A percentile compares a stretch with the other conserved stretches of the same genome.
Evolutionary conservation across 2,888 invertebrate genomes (phyloP).

Genomic region (Nephrocerus scutellatus): DNA sequence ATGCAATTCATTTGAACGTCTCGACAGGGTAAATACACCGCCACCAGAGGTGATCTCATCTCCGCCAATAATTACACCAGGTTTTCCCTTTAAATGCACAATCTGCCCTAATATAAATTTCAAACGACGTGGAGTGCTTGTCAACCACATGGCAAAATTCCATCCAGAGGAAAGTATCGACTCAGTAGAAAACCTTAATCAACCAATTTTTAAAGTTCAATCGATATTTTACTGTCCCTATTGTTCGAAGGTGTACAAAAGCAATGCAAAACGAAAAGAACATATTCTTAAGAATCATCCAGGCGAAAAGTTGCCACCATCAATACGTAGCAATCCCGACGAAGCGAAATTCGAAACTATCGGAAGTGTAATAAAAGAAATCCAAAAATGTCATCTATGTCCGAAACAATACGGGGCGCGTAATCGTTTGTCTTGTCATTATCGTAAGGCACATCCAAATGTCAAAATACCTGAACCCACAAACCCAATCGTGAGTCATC

Average conservation of each 20-base stretch:
- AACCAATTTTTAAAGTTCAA: constrained; percentile 70
- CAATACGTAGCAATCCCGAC: constrained; percentile 46
- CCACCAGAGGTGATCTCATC: too few relatives aligned
- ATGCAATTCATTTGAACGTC: too few relatives aligned
- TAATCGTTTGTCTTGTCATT: constrained; percentile 63
- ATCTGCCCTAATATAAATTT: constrained; percentile 61
- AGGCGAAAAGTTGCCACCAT: constrained; percentile 52
- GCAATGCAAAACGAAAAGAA: constrained; percentile 74
- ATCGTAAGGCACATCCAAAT: constrained; percentile 56
- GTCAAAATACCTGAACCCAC: constrained; percentile 28
- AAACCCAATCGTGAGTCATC: too few relatives aligned
- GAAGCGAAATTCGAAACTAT: constrained; percentile 62
- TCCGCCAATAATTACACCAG: constrained; percentile 1
- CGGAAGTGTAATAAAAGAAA: constrained; percentile 64
- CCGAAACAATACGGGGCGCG: constrained; percentile 83
- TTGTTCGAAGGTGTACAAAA: constrained; percentile 78
- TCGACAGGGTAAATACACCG: too few relatives aligned
- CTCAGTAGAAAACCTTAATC: constrained; percentile 64
- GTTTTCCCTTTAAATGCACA: constrained; percentile 50
- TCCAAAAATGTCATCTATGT: constrained; percentile 70
- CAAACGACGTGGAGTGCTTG: constrained; percentile 76
- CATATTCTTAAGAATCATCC: constrained; percentile 81
- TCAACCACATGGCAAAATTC: constrained; percentile 76
- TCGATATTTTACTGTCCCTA: constrained; percentile 77
- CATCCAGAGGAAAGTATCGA: constrained; percentile 61